Conservation (phyloP, 2,113 vertebrate species). For the Crotalus tigris region DNA sequence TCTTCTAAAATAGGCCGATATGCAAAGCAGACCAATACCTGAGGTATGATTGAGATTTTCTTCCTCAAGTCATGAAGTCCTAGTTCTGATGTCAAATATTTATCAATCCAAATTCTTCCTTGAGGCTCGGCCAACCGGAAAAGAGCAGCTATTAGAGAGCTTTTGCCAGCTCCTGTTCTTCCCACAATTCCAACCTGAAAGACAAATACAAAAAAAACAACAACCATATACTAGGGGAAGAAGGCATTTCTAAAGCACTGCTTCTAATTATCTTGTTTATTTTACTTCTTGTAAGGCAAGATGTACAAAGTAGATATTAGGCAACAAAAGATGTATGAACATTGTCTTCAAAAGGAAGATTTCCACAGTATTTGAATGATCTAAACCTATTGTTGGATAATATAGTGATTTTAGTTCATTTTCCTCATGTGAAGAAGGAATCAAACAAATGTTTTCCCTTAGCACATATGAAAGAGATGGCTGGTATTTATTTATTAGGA, state of each 20-base stretch:
- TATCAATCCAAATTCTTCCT: slow-evolving; percentile 90
- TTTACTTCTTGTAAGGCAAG: slow-evolving; percentile 5
- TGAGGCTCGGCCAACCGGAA: slow-evolving; percentile 90
- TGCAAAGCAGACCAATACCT: slow-evolving; percentile 70
- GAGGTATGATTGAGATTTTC: slow-evolving; percentile 97
- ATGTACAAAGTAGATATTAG: slow-evolving; percentile 11
- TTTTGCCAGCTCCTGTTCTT: slow-evolving; percentile 92
- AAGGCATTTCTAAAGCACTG: not conserved
- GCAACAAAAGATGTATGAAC: slow-evolving; percentile 12
- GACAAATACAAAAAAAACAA: too few species aligned
- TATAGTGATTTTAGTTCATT: slow-evolving; percentile 33
- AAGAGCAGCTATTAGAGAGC: slow-evolving; percentile 90
- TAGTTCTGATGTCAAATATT: slow-evolving; percentile 83
- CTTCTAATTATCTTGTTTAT: slow-evolving; percentile 1
- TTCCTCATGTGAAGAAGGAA: slow-evolving; percentile 26
- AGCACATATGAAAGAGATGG: not conserved
- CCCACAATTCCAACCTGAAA: slow-evolving; percentile 90
- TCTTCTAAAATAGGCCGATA: not conserved
- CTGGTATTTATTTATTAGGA: not conserved
- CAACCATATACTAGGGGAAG: slow-evolving; percentile 21
- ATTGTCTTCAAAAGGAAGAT: slow-evolving; percentile 33
- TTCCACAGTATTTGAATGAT: slow-evolving; percentile 1
- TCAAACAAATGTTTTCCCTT: slow-evolving; percentile 18
- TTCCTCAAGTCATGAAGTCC: slow-evolving; percentile 90
- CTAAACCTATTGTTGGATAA: not conserved